Evolutionary conservation across 2,888 invertebrate genomes (phyloP), one percentile per base, ranked within the genome.

Genomic region (Ephialtes manifestator): DNA sequence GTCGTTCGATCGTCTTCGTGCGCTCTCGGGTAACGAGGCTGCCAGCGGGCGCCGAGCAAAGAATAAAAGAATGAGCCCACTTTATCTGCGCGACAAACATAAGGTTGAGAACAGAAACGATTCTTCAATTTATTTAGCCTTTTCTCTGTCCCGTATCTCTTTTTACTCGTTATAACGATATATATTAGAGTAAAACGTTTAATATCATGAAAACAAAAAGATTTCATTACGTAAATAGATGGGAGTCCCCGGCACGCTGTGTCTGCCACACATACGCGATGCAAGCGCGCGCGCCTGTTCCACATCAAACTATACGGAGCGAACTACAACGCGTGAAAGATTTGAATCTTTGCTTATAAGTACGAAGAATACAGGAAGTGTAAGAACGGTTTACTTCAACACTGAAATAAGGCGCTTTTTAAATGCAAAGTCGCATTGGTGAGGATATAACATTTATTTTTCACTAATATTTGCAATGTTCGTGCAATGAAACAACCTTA

Each of bases 1-100:
- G 51, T 18, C 51, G n/a, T 51, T 51, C 51, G 51, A 18, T 18
- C 51, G 7, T 51, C 51, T 51, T 51, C 51, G 51, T n/a, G 51
- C 18, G n/a, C 51, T 51, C 51, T 51, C 51, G 51, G 51, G 51
- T 24, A 51, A 51, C 18, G 51, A 51, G 51, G 51, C 51, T 18
- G 18, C 51, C 51, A n/a, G 18, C 18, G 51, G 51, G 4, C 18
- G n/a, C 18, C 51, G 51, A 51, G 51, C 51, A 51, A 18, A 2
- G 51, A 51, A 51, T n/a, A 51, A 51, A 51, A 18, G 51, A 5
- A 51, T 51, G n/a, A 51, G 51, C 51, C n/a, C 51, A n/a, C n/a
- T n/a, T 51, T 51, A 51, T 51, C 48, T 48, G 48, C 48, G 48
- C 11, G 15, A 48, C 48, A 48, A 48, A 48, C 48, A 8, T 15